A percentile compares a stretch with the other conserved stretches of the same genome.
Conservation (phyloP, 1,140 invertebrate species). For the Apis mellifera region DNA sequence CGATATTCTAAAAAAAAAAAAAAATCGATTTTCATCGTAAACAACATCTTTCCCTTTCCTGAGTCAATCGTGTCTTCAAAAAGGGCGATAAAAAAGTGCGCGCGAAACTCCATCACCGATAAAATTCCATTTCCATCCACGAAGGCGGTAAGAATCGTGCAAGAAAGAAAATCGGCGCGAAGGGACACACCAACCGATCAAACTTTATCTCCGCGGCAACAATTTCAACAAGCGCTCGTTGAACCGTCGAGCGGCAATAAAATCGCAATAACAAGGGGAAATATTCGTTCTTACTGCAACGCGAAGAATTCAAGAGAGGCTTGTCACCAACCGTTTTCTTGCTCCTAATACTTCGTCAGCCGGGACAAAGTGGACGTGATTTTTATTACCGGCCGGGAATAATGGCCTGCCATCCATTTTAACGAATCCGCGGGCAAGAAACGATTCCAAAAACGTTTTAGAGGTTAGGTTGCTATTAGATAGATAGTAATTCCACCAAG, state of each 20-base stretch:
- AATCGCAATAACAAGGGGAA: conserved; percentile 30
- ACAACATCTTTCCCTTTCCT: no score
- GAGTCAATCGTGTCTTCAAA: no score
- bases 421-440: conserved; percentile 39
- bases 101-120: no score
- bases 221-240: conserved; percentile 3
- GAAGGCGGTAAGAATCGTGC: not conserved
- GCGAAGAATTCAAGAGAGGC: conserved; percentile 12
- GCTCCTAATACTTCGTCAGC: conserved; percentile 14
- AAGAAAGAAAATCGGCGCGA: conserved; percentile 5
- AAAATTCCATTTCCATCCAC: not conserved
- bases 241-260: conserved; percentile 18
- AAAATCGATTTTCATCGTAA: no score
- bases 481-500: conserved; percentile 71
- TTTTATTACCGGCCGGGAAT: conserved; percentile 8
- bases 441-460: not conserved
- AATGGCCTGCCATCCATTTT: conserved; percentile 12
- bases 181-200: not conserved
- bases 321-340: conserved; percentile 25
- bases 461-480: conserved; percentile 53
- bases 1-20: no score
- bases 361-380: conserved; percentile 7
- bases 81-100: no score
- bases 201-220: not conserved
- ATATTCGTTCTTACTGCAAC: conserved; percentile 10